phyloP scores from a whole-genome alignment of 2,888 invertebrate species.

The Mesorhabditis belari region DNA sequence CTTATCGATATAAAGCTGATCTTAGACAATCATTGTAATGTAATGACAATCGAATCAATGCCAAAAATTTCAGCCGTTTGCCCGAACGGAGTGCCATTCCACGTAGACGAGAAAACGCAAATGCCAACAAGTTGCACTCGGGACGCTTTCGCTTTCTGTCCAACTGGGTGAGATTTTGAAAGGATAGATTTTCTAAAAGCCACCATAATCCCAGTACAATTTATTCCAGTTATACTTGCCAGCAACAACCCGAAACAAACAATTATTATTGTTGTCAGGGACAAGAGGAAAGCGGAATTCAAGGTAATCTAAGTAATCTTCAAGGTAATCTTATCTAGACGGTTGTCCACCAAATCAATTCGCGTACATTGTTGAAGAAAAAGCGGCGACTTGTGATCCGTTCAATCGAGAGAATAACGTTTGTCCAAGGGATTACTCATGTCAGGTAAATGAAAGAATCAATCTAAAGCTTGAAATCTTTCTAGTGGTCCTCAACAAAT shows the following conservation, averaged over 20 bases:
- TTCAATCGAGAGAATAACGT: conserved; percentile 13
- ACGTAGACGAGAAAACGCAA: conserved; percentile 27
- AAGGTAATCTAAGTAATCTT: conserved; percentile 3
- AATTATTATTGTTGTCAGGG: conserved; percentile 28
- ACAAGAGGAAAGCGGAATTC: conserved; percentile 19
- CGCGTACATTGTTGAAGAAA: conserved; percentile 26
- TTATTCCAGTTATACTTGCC: conserved; percentile 20
- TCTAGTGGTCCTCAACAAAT: conserved; percentile 26
- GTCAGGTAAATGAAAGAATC: background rate
- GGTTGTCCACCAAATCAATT: conserved; percentile 35
- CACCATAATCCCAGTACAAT: background rate
- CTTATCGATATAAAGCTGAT: background rate
- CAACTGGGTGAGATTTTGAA: conserved; percentile 1
- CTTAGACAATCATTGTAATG: background rate
- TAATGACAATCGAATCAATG: background rate
- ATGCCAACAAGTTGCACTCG: conserved; percentile 29
- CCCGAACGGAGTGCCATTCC: conserved; percentile 28
- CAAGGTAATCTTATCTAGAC: conserved; percentile 12
- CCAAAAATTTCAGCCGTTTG: conserved; percentile 27
- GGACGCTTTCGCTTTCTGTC: conserved; percentile 35
- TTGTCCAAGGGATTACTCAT: background rate
- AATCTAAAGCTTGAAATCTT: background rate
- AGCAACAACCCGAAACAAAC: conserved; percentile 25
- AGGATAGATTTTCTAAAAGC: background rate
- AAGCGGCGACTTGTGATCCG: conserved; percentile 26